phyloP scores from a whole-genome alignment of 2,888 invertebrate species.

The Norana najaformis region DNA sequence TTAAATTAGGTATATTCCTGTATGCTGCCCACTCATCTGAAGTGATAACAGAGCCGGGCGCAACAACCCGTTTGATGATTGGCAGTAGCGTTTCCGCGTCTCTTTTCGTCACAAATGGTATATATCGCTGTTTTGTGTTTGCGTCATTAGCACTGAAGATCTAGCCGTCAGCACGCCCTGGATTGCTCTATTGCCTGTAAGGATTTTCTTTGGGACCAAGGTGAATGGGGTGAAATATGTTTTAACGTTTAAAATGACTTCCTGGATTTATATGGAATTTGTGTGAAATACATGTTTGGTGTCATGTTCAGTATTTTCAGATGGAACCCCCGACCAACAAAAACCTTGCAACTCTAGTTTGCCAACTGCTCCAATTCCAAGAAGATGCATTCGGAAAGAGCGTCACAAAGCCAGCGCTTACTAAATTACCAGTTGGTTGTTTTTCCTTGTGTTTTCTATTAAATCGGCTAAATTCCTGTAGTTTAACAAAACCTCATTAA shows the following conservation, averaged over 20 bases:
- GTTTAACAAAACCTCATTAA: background rate
- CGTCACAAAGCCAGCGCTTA: constrained; percentile 76
- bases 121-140: too few species aligned
- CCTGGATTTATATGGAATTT: background rate
- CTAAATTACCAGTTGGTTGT: constrained; percentile 67
- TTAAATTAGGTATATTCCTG: too few species aligned
- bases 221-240: background rate
- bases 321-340: constrained; percentile 94
- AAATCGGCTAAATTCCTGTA: too few species aligned
- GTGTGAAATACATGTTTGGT: background rate
- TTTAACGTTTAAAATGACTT: background rate
- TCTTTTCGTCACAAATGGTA: too few species aligned
- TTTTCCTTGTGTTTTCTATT: background rate
- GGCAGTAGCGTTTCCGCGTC: too few species aligned
- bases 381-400: constrained; percentile 93
- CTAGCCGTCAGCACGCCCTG: too few species aligned
- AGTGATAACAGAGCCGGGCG: too few species aligned
- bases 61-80: too few species aligned
- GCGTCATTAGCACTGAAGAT: too few species aligned
- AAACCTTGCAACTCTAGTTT: constrained; percentile 78
- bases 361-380: constrained; percentile 92
- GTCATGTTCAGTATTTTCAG: constrained; percentile 74
- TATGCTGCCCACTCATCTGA: too few species aligned
- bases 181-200: background rate
- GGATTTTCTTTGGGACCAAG: background rate